Evolutionary conservation across 2,888 invertebrate species (phyloP).

Genomic region (Clanis bilineata): DNA sequence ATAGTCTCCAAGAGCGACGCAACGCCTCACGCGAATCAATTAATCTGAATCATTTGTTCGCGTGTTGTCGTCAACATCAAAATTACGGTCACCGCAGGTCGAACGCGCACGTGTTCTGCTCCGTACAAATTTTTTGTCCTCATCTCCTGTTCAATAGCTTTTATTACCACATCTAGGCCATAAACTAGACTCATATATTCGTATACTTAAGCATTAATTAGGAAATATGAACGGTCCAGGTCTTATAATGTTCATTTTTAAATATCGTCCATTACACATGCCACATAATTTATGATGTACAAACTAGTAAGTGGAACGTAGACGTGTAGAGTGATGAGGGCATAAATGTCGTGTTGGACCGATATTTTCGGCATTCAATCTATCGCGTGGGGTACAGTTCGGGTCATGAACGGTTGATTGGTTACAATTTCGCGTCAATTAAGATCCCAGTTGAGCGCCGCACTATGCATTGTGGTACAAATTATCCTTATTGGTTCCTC

Average conservation of each 20-base stretch:
- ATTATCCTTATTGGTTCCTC: conserved; percentile 76
- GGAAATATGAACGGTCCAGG: neutral
- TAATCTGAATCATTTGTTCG: conserved; percentile 56
- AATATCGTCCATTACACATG: neutral
- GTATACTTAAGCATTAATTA: neutral
- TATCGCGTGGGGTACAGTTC: conserved; percentile 41
- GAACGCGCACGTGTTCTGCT: conserved; percentile 36
- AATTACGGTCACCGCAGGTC: conserved; percentile 35
- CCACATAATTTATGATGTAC: neutral
- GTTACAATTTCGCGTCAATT: conserved; percentile 78
- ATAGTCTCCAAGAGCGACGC: conserved; percentile 42
- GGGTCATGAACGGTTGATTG: conserved; percentile 65
- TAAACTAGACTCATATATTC: neutral
- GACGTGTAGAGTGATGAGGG: neutral
- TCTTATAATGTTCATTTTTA: neutral
- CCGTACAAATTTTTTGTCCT: neutral
- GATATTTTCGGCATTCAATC: conserved; percentile 42
- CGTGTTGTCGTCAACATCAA: conserved; percentile 48
- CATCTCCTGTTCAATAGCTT: neutral
- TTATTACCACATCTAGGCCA: conserved; percentile 9
- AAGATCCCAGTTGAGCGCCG: conserved; percentile 48
- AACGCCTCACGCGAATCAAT: conserved; percentile 56
- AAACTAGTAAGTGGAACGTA: neutral
- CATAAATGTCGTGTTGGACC: conserved; percentile 13
- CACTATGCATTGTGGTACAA: conserved; percentile 57